A percentile compares a stretch with the other conserved stretches of the same genome.
These are phyloP conservation scores for Eunapius fragilis DNA, from an alignment of 37 sponge, comb jelly and placozoan species.

Conservation along the genomic window DNA sequence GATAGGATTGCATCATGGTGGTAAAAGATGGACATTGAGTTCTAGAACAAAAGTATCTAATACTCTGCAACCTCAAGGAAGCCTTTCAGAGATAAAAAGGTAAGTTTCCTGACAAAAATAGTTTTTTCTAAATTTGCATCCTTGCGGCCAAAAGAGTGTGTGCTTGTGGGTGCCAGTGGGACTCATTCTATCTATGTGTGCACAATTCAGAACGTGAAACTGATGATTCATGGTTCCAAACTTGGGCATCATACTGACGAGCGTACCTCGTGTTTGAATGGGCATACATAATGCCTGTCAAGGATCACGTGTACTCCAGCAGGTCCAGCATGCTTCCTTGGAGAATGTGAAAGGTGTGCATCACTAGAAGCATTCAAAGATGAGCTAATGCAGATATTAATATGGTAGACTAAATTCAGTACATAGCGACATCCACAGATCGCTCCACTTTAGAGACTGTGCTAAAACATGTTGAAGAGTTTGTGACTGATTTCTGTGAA, in stretches of 20 bases:
- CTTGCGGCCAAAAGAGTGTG: slow-evolving; percentile 31
- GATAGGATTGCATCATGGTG: slow-evolving; percentile 34
- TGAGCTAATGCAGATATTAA: slow-evolving; percentile 7
- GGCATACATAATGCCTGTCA: slow-evolving; percentile 12
- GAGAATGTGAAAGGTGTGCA: slow-evolving; percentile 15
- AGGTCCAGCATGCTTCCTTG: slow-evolving; percentile 15
- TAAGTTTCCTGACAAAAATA: slow-evolving; percentile 13
- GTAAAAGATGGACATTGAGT: background rate
- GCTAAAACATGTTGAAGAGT: slow-evolving; percentile 37
- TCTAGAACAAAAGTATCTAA: slow-evolving; percentile 26
- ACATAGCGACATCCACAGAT: slow-evolving; percentile 5
- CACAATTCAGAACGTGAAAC: slow-evolving; percentile 62
- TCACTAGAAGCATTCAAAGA: too few relatives aligned
- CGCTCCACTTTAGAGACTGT: too few relatives aligned
- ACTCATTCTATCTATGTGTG: slow-evolving; percentile 65
- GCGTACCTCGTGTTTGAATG: background rate
- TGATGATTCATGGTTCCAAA: slow-evolving; percentile 39
- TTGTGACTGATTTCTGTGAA: slow-evolving; percentile 18
- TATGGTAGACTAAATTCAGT: background rate
- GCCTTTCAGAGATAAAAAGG: slow-evolving; percentile 10
- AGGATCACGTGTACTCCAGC: slow-evolving; percentile 12
- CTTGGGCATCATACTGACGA: background rate
- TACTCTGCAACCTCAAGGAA: slow-evolving; percentile 33
- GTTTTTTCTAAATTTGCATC: slow-evolving; percentile 40
- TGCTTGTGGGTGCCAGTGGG: slow-evolving; percentile 34